phyloP scores from a whole-genome alignment of 2,888 invertebrate species.

The Tachina lurida region DNA sequence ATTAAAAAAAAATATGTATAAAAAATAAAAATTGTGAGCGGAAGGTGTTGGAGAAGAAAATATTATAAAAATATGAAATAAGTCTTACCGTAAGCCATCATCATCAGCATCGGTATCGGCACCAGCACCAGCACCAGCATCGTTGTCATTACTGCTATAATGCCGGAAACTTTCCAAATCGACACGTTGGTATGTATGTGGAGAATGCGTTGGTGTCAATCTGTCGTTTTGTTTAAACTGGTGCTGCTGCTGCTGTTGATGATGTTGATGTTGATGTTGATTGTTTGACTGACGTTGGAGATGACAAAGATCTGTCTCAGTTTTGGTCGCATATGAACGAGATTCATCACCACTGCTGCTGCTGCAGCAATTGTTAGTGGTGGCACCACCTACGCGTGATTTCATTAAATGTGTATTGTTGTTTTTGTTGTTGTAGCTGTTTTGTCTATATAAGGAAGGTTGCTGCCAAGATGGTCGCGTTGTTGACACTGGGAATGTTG shows the following conservation, averaged over 20 bases:
- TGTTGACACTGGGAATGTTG: constrained; percentile 70
- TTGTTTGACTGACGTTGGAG: constrained; percentile 55
- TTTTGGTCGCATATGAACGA: constrained; percentile 63
- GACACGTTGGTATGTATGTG: constrained; percentile 72
- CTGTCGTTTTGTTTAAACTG: constrained; percentile 67
- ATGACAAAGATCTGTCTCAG: constrained; percentile 72
- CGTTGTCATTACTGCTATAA: constrained; percentile 74
- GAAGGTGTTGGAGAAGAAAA: constrained; percentile 20
- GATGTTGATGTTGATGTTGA: constrained; percentile 34
- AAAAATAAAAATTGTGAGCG: constrained; percentile 7
- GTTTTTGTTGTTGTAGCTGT: constrained; percentile 69
- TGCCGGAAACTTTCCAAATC: constrained; percentile 82
- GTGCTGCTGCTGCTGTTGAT: constrained; percentile 38
- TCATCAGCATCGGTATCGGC: constrained; percentile 67
- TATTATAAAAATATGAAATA: constrained; percentile 52
- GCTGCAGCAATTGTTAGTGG: constrained; percentile 63
- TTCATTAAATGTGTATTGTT: constrained; percentile 74
- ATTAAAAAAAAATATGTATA: background rate
- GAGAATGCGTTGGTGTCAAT: constrained; percentile 73
- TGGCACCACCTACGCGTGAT: constrained; percentile 79
- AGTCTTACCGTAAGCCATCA: constrained; percentile 79
- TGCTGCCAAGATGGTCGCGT: constrained; percentile 77
- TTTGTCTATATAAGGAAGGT: constrained; percentile 79
- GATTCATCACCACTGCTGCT: constrained; percentile 73
- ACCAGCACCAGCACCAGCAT: constrained; percentile 47